Conservation (phyloP, 2,888 invertebrate genomes). For the Luperina testacea region DNA sequence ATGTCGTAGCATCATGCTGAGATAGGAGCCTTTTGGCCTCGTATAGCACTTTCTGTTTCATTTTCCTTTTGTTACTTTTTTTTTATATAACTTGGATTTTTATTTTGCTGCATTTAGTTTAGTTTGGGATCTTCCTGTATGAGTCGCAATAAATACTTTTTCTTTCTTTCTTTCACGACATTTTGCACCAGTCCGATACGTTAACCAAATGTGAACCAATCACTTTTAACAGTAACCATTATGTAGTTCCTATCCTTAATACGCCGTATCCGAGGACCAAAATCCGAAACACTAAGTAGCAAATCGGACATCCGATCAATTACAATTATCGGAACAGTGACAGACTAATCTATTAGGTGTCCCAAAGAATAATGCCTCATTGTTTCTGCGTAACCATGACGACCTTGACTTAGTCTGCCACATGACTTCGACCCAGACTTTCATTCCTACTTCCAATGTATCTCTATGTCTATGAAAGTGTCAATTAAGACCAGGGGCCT, state of each 20-base stretch:
- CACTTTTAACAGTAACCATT: neutral
- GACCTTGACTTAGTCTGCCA: conserved; percentile 47
- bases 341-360: conserved; percentile 22
- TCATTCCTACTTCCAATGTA: neutral
- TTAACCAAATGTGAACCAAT: neutral
- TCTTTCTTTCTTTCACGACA: no score
- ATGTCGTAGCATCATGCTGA: no score
- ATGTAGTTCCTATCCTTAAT: neutral
- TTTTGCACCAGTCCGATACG: neutral
- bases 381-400: conserved; percentile 41
- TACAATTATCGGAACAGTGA: conserved; percentile 11
- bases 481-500: no score
- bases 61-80: no score
- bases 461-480: neutral
- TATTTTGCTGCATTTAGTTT: no score
- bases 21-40: no score
- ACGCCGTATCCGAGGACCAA: neutral
- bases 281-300: neutral
- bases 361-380: conserved; percentile 43
- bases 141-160: no score
- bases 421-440: conserved; percentile 13
- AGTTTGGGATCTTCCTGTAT: no score
- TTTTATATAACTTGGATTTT: no score
- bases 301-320: conserved; percentile 25
- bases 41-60: no score